Percentiles rank a stretch among this genome's conserved stretches.
phyloP scores from a whole-genome alignment of 2,113 vertebrate genomes.

The Columbina picui region DNA sequence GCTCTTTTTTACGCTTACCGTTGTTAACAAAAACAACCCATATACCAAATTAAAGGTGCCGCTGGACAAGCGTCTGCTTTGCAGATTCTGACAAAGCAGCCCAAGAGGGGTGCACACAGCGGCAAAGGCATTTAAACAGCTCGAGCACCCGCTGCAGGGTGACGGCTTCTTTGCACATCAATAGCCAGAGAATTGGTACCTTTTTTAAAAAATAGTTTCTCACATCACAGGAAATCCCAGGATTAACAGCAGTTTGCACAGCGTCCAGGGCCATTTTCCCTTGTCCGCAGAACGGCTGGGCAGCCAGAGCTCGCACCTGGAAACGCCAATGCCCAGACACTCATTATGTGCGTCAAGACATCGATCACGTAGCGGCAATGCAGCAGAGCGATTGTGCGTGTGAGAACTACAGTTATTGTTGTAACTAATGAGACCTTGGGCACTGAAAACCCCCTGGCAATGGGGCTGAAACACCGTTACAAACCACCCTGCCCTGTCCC shows the following conservation, averaged over 20 bases:
- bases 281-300: accelerated
- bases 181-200: too few relatives aligned
- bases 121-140: not conserved
- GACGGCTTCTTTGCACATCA: not conserved
- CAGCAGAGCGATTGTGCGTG: not conserved
- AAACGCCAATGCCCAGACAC: not conserved
- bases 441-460: not conserved
- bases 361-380: not conserved
- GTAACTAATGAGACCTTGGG: not conserved
- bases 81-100: not conserved
- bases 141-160: not conserved
- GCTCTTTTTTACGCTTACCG: not conserved
- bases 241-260: not conserved
- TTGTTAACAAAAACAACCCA: not conserved
- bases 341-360: too few relatives aligned
- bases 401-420: not conserved
- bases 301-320: not conserved
- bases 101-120: accelerated
- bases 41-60: not conserved
- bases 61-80: not conserved
- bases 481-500: not conserved
- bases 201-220: not conserved
- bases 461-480: not conserved
- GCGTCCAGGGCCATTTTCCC: accelerated
- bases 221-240: not conserved